These are phyloP conservation scores for Bergia puertoricense DNA, from an alignment of 92 coral and sea anemone genomes.

Conservation along the genomic window DNA sequence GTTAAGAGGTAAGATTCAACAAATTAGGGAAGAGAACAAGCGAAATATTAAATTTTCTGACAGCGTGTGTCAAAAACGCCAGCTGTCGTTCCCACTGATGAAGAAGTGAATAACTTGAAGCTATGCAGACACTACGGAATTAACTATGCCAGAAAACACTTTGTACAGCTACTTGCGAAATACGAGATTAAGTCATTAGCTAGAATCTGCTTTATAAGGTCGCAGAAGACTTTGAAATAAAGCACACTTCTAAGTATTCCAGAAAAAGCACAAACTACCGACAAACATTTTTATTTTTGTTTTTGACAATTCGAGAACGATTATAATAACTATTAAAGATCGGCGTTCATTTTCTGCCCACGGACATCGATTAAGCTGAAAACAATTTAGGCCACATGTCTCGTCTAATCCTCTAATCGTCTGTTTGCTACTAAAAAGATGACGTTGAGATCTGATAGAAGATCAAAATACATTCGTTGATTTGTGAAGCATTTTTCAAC, in stretches of 20 bases:
- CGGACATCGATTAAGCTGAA: neutral
- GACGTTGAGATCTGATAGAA: neutral
- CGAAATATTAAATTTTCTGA: neutral
- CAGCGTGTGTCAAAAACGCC: neutral
- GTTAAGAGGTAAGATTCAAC: neutral
- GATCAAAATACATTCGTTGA: neutral
- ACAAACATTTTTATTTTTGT: neutral
- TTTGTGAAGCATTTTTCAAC: neutral
- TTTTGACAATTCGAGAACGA: neutral
- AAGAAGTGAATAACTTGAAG: too few relatives aligned
- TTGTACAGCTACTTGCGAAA: neutral
- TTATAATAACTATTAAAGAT: too few relatives aligned
- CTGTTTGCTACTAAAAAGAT: neutral
- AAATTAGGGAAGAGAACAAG: neutral
- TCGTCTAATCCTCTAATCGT: neutral
- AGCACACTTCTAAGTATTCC: neutral
- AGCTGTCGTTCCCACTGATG: neutral
- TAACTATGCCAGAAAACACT: neutral
- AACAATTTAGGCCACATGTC: neutral
- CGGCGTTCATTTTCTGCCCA: neutral
- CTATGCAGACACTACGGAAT: neutral
- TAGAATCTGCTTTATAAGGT: too few relatives aligned
- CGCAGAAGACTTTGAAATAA: neutral
- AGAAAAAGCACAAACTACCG: neutral
- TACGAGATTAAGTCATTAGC: neutral